Percentiles rank a stretch among this genome's conserved stretches.
phyloP scores from a whole-genome alignment of 2,888 invertebrate genomes.

The Drosophila putrida region DNA sequence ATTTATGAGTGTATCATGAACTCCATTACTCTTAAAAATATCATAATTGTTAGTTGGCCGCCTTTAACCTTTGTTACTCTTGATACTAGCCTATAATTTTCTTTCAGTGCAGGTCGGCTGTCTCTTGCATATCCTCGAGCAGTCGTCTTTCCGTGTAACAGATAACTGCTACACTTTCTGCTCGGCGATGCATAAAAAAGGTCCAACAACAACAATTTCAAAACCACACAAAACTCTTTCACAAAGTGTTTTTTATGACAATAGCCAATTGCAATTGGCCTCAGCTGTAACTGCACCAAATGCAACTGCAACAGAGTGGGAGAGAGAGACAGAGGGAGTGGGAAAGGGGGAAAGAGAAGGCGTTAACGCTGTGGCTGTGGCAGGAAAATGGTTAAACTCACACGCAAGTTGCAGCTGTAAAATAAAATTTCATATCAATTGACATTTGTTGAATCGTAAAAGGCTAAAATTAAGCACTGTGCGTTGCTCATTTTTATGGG shows the following conservation, averaged over 20 bases:
- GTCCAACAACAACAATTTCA: slow-evolving; percentile 59
- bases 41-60: not conserved
- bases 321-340: not conserved
- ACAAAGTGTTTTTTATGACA: slow-evolving; percentile 82
- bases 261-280: slow-evolving; percentile 78
- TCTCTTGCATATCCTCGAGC: slow-evolving; percentile 46
- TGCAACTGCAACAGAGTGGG: slow-evolving; percentile 16
- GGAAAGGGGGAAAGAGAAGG: slow-evolving; percentile 19
- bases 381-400: slow-evolving; percentile 42
- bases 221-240: slow-evolving; percentile 74
- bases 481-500: slow-evolving; percentile 59
- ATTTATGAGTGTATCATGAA: not conserved
- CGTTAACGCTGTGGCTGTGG: slow-evolving; percentile 31
- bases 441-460: slow-evolving; percentile 79
- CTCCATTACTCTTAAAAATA: not conserved
- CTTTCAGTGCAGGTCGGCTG: slow-evolving; percentile 42
- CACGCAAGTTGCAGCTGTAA: slow-evolving; percentile 78
- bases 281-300: slow-evolving; percentile 48
- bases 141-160: slow-evolving; percentile 50
- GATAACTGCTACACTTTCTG: slow-evolving; percentile 82
- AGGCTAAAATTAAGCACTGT: slow-evolving; percentile 69
- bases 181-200: slow-evolving; percentile 83
- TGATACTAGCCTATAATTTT: slow-evolving; percentile 37
- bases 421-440: slow-evolving; percentile 77
- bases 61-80: not conserved